Evolutionary conservation across 2,113 vertebrate genomes (phyloP).

Genomic region (Alaudala cheleensis): DNA sequence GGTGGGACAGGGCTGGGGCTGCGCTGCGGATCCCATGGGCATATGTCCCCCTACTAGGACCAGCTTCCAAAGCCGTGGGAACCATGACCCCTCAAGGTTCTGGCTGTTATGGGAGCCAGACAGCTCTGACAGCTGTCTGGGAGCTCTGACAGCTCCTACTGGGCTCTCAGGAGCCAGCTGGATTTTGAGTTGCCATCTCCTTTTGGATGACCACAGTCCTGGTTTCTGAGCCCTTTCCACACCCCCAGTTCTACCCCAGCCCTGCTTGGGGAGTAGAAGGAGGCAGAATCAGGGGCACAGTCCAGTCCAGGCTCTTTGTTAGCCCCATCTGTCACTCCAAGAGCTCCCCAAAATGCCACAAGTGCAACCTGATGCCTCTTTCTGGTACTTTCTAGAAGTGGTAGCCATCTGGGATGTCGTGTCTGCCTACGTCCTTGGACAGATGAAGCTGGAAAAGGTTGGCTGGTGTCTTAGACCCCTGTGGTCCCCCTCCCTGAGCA

Average conservation of each 20-base stretch:
- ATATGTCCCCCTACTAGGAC: not conserved
- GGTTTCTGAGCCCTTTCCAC: not conserved
- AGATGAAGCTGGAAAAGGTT: conserved; percentile 1
- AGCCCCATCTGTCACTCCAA: not conserved
- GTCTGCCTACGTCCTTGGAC: not conserved
- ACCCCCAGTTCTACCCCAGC: not conserved
- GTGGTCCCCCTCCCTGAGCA: not conserved
- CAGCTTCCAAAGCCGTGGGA: not conserved
- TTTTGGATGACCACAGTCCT: not conserved
- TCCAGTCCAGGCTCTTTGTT: not conserved
- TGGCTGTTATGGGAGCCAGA: not conserved
- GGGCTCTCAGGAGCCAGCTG: not conserved
- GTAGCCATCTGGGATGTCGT: not conserved
- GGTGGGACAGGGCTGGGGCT: not conserved
- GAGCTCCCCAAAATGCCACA: accelerated
- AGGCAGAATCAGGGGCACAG: not conserved
- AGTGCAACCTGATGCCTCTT: not conserved
- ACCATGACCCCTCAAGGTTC: not conserved
- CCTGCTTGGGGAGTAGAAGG: not conserved
- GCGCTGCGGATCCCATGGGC: not conserved
- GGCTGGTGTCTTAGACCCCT: not conserved
- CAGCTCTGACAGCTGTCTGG: not conserved
- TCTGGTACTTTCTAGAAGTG: not conserved
- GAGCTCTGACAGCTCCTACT: not conserved
- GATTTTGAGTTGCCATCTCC: not conserved